Evolutionary conservation across 23 tunicate genomes (phyloP).

Genomic region (Oikopleura albicans): DNA sequence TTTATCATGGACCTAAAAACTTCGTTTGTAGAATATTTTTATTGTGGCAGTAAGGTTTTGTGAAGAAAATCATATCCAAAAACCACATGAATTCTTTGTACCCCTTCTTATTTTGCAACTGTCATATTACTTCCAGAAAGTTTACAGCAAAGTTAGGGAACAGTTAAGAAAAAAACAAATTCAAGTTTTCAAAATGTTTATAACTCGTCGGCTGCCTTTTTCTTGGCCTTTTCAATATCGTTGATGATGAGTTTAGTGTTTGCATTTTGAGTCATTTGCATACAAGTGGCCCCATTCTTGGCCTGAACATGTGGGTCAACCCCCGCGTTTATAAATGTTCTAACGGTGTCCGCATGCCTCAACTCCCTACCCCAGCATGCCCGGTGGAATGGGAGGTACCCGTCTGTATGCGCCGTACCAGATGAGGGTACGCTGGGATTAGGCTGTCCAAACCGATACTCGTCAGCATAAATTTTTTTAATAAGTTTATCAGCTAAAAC

Average conservation of each 20-base stretch:
- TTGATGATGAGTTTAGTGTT: not conserved
- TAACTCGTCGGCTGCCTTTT: not conserved
- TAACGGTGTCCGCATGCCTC: not conserved
- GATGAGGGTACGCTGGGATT: not conserved
- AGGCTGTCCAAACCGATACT: too few species aligned
- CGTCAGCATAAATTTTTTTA: too few species aligned
- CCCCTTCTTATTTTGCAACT: too few species aligned
- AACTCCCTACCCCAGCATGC: conserved; percentile 1
- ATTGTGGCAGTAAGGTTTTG: too few species aligned
- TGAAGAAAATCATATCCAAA: too few species aligned
- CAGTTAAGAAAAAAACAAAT: too few species aligned
- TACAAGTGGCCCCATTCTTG: not conserved
- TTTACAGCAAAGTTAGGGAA: too few species aligned
- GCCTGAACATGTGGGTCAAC: not conserved
- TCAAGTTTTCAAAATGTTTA: not conserved
- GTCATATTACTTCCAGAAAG: too few species aligned
- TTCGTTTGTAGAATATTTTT: too few species aligned
- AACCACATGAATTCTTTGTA: too few species aligned
- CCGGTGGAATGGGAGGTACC: not conserved
- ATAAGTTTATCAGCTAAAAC: too few species aligned
- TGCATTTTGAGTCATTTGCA: not conserved
- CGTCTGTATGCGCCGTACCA: not conserved
- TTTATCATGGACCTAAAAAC: too few species aligned
- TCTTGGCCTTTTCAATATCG: not conserved
- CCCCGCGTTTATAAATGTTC: not conserved